Evolutionary conservation across 2,113 vertebrate species (phyloP).

Genomic region (Aptenodytes patagonicus): DNA sequence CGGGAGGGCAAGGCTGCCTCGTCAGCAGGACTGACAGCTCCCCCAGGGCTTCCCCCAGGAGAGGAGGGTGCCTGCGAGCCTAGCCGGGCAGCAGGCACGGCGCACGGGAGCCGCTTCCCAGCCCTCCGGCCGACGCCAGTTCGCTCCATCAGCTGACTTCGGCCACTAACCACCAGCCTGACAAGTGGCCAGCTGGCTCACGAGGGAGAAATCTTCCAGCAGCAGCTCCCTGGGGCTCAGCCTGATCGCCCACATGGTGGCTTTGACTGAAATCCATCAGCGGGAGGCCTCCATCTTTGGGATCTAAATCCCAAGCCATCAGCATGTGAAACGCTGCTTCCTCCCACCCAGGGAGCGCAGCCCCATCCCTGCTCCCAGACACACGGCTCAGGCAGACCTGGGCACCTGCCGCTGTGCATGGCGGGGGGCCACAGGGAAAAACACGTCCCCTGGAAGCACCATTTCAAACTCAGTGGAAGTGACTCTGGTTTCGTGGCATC

Average conservation of each 20-base stretch:
- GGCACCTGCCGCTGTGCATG: fast-evolving
- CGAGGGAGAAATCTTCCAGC: not conserved
- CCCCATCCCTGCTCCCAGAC: not conserved
- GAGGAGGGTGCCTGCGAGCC: not conserved
- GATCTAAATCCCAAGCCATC: not conserved
- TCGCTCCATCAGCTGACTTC: not conserved
- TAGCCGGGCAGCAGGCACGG: not conserved
- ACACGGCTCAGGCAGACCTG: not conserved
- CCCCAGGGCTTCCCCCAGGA: not conserved
- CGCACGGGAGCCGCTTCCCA: not conserved
- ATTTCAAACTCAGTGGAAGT: not conserved
- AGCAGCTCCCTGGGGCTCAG: not conserved
- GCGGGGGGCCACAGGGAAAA: not conserved
- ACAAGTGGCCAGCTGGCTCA: conserved; percentile 6
- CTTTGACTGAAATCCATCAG: not conserved
- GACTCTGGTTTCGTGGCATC: not conserved
- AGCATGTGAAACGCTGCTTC: not conserved
- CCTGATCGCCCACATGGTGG: not conserved
- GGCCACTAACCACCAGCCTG: not conserved
- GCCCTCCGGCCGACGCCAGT: fast-evolving
- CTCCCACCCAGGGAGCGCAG: not conserved
- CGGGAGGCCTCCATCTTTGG: not conserved
- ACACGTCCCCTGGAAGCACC: not conserved
- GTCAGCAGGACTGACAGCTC: not conserved
- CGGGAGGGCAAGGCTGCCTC: not conserved